Evolutionary conservation across 2,797 vertebrate genomes (phyloP).

Genomic region (Neomorphus geoffroyi): DNA sequence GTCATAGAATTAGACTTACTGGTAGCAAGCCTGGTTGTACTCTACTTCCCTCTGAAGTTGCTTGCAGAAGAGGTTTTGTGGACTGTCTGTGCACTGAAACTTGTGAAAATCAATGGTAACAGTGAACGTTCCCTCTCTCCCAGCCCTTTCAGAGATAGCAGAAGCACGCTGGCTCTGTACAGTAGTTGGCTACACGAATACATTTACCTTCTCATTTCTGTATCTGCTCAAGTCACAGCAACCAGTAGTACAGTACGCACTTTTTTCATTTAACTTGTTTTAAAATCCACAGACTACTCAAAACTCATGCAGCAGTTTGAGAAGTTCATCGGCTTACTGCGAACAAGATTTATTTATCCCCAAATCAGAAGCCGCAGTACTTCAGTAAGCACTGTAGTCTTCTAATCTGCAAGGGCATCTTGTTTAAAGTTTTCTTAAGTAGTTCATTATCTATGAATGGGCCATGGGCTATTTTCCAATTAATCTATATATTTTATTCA

Average conservation of each 20-base stretch:
- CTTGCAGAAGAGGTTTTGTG: not conserved
- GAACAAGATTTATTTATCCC: slow-evolving; percentile 20
- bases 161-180: not conserved
- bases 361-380: not conserved
- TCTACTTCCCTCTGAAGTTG: not conserved
- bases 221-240: slow-evolving; percentile 37
- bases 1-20: too few species aligned
- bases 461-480: slow-evolving; percentile 15
- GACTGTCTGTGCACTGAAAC: not conserved
- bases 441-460: not conserved
- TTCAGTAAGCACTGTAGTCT: slow-evolving; percentile 4
- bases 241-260: not conserved
- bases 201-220: not conserved
- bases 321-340: not conserved
- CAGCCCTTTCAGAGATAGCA: not conserved
- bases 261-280: not conserved
- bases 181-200: not conserved
- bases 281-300: not conserved
- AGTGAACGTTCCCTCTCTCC: not conserved
- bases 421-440: slow-evolving; percentile 11
- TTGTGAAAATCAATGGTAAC: not conserved
- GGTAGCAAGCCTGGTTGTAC: fast-evolving
- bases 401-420: not conserved
- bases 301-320: not conserved
- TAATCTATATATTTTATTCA: slow-evolving; percentile 23